A percentile compares a stretch with the other conserved stretches of the same genome.
Evolutionary conservation across 2,797 vertebrate species (phyloP).

Genomic region (Megalops cyprinoides): DNA sequence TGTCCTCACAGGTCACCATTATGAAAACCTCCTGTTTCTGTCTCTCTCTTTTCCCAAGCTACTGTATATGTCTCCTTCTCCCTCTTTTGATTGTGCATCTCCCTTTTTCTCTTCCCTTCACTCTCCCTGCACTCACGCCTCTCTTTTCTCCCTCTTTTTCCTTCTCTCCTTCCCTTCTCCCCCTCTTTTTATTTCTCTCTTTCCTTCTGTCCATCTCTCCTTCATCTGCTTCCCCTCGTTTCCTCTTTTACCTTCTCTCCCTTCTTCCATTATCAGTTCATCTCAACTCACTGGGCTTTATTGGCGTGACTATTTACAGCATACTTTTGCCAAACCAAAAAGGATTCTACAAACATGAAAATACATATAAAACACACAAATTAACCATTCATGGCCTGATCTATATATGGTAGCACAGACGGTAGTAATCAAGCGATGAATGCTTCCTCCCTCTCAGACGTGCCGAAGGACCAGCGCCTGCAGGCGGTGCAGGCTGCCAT

Average conservation of each 20-base stretch:
- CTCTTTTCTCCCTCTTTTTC: not conserved
- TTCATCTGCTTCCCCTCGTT: not conserved
- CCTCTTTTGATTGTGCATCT: not conserved
- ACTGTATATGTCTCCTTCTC: not conserved
- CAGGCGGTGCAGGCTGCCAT: conserved; percentile 92
- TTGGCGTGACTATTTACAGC: too few relatives aligned
- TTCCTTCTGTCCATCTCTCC: not conserved
- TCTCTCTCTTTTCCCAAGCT: not conserved
- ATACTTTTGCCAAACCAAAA: too few relatives aligned
- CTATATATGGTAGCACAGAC: too few relatives aligned
- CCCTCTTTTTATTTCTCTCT: not conserved
- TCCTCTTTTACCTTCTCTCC: not conserved
- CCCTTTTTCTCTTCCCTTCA: conserved; percentile 24
- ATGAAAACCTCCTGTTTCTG: not conserved
- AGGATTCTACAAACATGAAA: too few relatives aligned
- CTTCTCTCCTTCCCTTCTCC: not conserved
- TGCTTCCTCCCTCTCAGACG: conserved; percentile 1
- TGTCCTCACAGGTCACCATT: not conserved
- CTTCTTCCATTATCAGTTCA: too few relatives aligned
- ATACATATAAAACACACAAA: too few relatives aligned
- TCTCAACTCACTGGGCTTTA: too few relatives aligned
- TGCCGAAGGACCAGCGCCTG: conserved; percentile 64
- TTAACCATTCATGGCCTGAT: too few relatives aligned
- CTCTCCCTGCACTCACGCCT: not conserved
- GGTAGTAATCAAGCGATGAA: too few relatives aligned